Evolutionary conservation across 2,113 vertebrate species (phyloP).

Genomic region (Hucho hucho): DNA sequence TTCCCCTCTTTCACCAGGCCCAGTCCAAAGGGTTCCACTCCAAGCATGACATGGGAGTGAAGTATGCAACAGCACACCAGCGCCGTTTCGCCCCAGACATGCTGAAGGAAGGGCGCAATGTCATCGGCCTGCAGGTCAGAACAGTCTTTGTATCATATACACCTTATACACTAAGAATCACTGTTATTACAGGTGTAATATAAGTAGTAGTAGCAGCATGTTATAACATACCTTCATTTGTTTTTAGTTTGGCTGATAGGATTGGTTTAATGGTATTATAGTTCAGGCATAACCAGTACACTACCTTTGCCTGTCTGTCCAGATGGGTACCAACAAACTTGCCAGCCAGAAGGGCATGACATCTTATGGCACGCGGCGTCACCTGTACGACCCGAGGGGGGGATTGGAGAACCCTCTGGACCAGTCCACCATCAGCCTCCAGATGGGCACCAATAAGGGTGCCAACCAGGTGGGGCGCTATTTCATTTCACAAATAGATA

Average conservation of each 20-base stretch:
- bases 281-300: neutral
- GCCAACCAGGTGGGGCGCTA: conserved; percentile 82
- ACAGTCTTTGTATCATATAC: neutral
- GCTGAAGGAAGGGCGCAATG: conserved; percentile 85
- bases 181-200: neutral
- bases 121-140: conserved; percentile 90
- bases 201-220: neutral
- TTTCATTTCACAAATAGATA: neutral
- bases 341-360: conserved; percentile 97
- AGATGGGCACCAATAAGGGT: conserved; percentile 96
- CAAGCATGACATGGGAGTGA: conserved; percentile 84
- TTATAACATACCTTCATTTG: neutral
- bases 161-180: neutral
- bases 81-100: conserved; percentile 85
- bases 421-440: conserved; percentile 91
- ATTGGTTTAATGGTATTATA: neutral
- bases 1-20: conserved; percentile 69
- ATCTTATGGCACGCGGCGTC: conserved; percentile 88
- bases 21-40: conserved; percentile 88
- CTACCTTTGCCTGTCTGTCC: neutral
- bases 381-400: conserved; percentile 89
- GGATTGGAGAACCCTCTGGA: conserved; percentile 86
- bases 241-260: neutral
- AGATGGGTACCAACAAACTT: conserved; percentile 97
- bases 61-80: conserved; percentile 88